Conservation (phyloP, 2,888 invertebrate genomes). For the Tromatobia lineatoria region DNA sequence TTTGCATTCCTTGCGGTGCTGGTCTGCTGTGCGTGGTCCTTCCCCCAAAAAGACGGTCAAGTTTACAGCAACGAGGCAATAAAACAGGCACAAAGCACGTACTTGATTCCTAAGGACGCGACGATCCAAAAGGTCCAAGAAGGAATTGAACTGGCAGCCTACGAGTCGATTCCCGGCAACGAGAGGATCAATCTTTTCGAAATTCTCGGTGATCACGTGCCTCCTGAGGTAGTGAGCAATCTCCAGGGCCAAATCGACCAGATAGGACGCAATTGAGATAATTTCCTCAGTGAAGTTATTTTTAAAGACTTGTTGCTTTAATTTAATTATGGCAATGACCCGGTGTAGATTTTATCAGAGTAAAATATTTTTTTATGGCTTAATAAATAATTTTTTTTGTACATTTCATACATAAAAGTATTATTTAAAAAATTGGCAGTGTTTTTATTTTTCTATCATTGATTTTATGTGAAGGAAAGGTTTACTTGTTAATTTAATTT, state of each 20-base stretch:
- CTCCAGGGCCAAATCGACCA: slow-evolving; percentile 94
- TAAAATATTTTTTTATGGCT: slow-evolving; percentile 36
- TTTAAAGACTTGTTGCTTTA: slow-evolving; percentile 9
- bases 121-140: slow-evolving; percentile 95
- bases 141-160: slow-evolving; percentile 94
- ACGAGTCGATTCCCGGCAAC: slow-evolving; percentile 94
- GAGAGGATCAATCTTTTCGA: slow-evolving; percentile 94
- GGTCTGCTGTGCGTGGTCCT: slow-evolving; percentile 87
- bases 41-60: slow-evolving; percentile 92
- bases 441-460: not conserved
- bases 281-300: not conserved
- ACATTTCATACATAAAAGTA: slow-evolving; percentile 38
- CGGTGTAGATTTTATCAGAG: slow-evolving; percentile 26
- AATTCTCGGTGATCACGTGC: slow-evolving; percentile 94
- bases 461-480: no score
- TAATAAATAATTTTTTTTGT: slow-evolving; percentile 18
- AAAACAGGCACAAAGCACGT: slow-evolving; percentile 94
- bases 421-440: not conserved
- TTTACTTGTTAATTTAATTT: no score
- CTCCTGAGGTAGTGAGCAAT: slow-evolving; percentile 95
- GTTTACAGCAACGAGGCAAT: slow-evolving; percentile 95
- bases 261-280: slow-evolving; percentile 89
- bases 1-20: slow-evolving; percentile 84
- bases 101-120: slow-evolving; percentile 94
- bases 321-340: not conserved